phyloP scores from a whole-genome alignment of 2,797 vertebrate species.

The Micropoecilia bifurca region DNA sequence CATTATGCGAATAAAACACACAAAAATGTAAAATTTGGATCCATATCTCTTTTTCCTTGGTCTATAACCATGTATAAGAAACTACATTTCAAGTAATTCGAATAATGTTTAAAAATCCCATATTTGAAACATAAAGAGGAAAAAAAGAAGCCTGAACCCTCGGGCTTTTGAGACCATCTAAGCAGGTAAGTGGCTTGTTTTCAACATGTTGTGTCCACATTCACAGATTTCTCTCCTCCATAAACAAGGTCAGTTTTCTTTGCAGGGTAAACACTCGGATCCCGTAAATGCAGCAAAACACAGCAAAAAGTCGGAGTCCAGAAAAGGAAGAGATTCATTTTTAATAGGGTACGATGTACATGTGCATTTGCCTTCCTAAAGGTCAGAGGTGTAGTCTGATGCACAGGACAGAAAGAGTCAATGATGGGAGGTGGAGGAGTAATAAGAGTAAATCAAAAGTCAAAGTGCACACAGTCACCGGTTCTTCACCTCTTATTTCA shows the following conservation, averaged over 20 bases:
- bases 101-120: neutral
- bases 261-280: constrained; percentile 70
- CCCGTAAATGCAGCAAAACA: constrained; percentile 75
- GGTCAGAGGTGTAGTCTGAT: constrained; percentile 43
- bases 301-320: constrained; percentile 29
- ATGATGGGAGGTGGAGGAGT: neutral
- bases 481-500: constrained; percentile 1
- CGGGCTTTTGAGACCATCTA: constrained; percentile 5
- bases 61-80: neutral
- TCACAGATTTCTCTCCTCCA: constrained; percentile 49
- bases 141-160: constrained; percentile 14
- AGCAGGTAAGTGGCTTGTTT: constrained; percentile 59
- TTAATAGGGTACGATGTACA: constrained; percentile 32
- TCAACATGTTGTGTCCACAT: constrained; percentile 64
- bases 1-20: neutral
- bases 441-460: constrained; percentile 23
- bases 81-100: neutral
- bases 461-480: constrained; percentile 1
- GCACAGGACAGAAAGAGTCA: constrained; percentile 4
- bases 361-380: constrained; percentile 39
- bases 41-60: neutral
- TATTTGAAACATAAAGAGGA: neutral
- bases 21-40: neutral
- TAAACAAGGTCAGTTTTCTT: constrained; percentile 75
- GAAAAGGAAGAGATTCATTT: constrained; percentile 31